Evolutionary conservation across 1,140 invertebrate genomes (phyloP), one percentile per base, ranked within the genome.

Genomic region (Aphelinus certus): DNA sequence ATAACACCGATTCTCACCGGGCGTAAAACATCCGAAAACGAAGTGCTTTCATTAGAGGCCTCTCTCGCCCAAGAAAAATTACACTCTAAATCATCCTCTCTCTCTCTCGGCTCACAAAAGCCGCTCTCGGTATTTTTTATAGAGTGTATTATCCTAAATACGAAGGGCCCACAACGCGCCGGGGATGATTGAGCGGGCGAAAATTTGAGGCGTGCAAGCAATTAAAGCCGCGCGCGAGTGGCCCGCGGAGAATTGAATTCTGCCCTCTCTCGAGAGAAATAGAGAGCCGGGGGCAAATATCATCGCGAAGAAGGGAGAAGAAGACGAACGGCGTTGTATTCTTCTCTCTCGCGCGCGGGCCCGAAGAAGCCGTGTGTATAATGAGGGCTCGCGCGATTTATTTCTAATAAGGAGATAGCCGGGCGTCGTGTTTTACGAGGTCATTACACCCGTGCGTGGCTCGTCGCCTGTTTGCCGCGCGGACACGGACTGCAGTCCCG

Each of bases 341-440:
- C 26, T 26, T 26, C 26, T 26, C 9, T 9, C 51, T 9, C 51
- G 51, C 51, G 51, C 4, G 9, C 51, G 51, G 9, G 51, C 4
- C 4, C 4, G 51, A 53, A 9, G 65, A 45, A 56, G 46, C 46
- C 62, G 65, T 71, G 77, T 64, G 78, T 72, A 76, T 85, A 84
- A 85, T 83, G 81, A 85, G 83, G 80, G 83, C 83, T 82, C 81
- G 83, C 9, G 58, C 68, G 68, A 83, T 84, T 84, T 84, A 83
- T 79, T 84, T 81, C 82, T 85, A 84, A 85, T 85, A 85, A 85
- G 83, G 83, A 84, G 83, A 84, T 83, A 82, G 46, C 42, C 80
- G 26, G 51, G 82, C 80, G 82, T 84, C 80, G 81, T 84, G 83
- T 83, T 85, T 85, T 85, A 85, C 77, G 81, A 84, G 80, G 79